Evolutionary conservation across 1,140 invertebrate species (phyloP), one percentile per base, ranked within the genome.

Genomic region (Halesus radiatus): DNA sequence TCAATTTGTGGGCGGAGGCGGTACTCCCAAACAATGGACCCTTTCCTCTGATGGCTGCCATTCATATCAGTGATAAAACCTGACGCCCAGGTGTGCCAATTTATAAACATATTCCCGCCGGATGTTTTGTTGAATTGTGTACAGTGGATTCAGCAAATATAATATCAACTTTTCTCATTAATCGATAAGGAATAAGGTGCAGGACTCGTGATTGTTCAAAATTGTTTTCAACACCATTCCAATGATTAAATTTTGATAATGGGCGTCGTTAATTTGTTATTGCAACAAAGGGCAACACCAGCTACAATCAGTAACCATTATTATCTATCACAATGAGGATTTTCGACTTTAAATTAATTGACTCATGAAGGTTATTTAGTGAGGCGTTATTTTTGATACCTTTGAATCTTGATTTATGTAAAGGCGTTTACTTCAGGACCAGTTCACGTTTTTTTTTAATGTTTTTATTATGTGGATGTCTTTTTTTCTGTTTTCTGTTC

Each of bases 1-100:
- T 60, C 56, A n/a, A 20, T 60, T 29, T 66, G 62, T 66, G 62
- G 62, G 62, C 62, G 62, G 22, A 22, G 22, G 22, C 22, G 15
- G 22, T 22, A 66, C 3, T 45, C 22, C 26, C 62, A 32, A 66
- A 66, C 62, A 66, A 66, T 66, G 62, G 62, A 32, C 22, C 29
- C 22, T 66, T 66, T 66, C 10, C 62, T 10, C 26, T 66, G 22
- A 66, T 16, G 62, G 62, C 29, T 29, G 22, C 62, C 22, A 66
- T 66, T 15, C 62, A 32, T 3, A 26, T 66, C 29, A 32, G 13
- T 66, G 22, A 66, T 32, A 66, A 45, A 45, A 45, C 26, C 16
- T 18, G 16, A 32, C 62, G 62, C 62, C 62, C 62, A 66, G 62
- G 62, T 66, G 22, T 16, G 62, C 23, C 62, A 66, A 32, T 66